Conservation (phyloP, 2,113 vertebrate genomes). For the Ptilonorhynchus violaceus region DNA sequence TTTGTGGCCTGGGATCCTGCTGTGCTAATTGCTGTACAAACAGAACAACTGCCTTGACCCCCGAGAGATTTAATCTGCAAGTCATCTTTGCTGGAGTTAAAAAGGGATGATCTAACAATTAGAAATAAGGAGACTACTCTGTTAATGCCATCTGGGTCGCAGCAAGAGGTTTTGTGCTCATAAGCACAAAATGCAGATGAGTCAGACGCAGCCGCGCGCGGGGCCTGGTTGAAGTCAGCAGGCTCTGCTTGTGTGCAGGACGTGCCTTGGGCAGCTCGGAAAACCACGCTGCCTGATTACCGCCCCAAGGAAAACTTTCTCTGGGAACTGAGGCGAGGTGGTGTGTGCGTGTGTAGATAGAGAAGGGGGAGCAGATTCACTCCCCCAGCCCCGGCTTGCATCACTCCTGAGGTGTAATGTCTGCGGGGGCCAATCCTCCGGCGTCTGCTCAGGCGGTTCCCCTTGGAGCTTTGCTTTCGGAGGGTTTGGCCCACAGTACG, state of each 20-base stretch:
- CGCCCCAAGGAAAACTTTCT: not conserved
- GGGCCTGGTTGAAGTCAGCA: not conserved
- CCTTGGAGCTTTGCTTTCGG: not conserved
- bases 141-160: conserved; percentile 34
- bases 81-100: conserved; percentile 39
- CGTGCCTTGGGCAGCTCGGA: not conserved
- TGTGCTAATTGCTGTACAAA: conserved; percentile 45
- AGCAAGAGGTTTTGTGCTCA: conserved; percentile 7
- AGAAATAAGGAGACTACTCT: conserved; percentile 17
- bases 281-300: not conserved
- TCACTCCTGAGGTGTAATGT: accelerated
- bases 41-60: conserved; percentile 21
- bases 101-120: conserved; percentile 44
- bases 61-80: conserved; percentile 20
- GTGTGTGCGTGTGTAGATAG: not conserved
- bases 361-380: not conserved
- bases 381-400: not conserved
- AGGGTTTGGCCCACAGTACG: not conserved
- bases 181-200: conserved; percentile 28
- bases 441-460: not conserved
- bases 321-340: not conserved
- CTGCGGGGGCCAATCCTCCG: not conserved
- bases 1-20: conserved; percentile 19
- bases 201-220: not conserved
- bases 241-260: not conserved